Evolutionary conservation across 2,888 invertebrate genomes (phyloP).

Genomic region (Neoitamus cyanurus): DNA sequence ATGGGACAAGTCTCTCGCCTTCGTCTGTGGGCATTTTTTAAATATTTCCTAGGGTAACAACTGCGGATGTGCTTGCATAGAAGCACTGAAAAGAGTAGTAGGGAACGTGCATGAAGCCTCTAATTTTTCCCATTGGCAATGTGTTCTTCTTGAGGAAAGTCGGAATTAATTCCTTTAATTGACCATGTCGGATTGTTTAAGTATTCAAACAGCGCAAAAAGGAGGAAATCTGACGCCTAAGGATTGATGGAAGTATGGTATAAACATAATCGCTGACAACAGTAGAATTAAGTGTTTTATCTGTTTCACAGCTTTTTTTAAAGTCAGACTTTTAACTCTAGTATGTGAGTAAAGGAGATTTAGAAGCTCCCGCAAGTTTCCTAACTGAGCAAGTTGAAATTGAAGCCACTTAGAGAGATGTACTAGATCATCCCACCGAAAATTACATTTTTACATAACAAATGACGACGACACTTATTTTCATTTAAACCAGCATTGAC

Average conservation of each 20-base stretch:
- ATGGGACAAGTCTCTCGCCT: not conserved
- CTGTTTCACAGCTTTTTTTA: not conserved
- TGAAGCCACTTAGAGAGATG: too few species aligned
- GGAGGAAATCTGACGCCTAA: not conserved
- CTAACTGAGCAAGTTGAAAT: too few species aligned
- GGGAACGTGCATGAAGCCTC: not conserved
- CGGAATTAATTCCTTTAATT: not conserved
- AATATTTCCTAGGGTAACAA: not conserved
- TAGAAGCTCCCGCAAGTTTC: too few species aligned
- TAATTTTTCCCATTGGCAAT: not conserved
- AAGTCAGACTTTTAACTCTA: too few species aligned
- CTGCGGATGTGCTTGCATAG: not conserved
- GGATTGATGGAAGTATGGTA: not conserved
- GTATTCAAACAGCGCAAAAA: not conserved
- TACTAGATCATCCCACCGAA: too few species aligned
- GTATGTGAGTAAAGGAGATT: too few species aligned
- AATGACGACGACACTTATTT: too few species aligned
- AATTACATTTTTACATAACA: too few species aligned
- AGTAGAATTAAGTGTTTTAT: not conserved
- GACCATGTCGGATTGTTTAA: not conserved
- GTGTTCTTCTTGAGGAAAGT: not conserved
- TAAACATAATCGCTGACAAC: not conserved
- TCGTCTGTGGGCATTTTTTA: not conserved
- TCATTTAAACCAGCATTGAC: too few species aligned
- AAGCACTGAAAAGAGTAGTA: not conserved